Conservation (phyloP, 2,113 vertebrate genomes). For the Microcebus ravelobensis region DNA sequence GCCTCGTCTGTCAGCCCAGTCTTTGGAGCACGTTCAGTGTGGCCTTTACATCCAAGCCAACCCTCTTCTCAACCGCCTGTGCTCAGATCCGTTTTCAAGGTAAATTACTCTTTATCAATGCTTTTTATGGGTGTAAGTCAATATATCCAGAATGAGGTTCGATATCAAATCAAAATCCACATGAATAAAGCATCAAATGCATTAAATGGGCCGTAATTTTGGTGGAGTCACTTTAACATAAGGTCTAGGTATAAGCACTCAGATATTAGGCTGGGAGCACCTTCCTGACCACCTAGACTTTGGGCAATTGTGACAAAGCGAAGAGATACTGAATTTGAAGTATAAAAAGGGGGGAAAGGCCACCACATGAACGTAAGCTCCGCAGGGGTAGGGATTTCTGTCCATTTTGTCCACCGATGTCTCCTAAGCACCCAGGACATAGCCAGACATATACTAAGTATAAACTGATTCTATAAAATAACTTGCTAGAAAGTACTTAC, state of each 20-base stretch:
- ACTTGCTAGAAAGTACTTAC: not conserved
- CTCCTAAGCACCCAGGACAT: not conserved
- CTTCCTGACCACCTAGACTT: not conserved
- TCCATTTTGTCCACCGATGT: not conserved
- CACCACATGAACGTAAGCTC: not conserved
- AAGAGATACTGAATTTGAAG: not conserved
- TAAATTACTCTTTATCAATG: not conserved
- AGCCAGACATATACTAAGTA: not conserved
- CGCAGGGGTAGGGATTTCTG: not conserved
- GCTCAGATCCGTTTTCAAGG: not conserved
- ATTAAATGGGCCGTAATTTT: not conserved
- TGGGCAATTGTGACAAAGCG: not conserved
- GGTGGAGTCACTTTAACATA: rapidly evolving
- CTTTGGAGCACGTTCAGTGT: not conserved
- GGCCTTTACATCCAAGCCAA: not conserved
- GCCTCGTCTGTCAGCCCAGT: not conserved
- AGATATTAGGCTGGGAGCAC: not conserved
- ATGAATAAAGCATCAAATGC: not conserved
- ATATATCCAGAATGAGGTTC: not conserved
- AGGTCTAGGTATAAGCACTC: not conserved
- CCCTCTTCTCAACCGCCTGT: not conserved
- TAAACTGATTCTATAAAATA: not conserved
- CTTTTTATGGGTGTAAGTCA: not conserved
- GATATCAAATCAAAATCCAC: not conserved
- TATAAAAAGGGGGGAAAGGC: not conserved